Conservation (phyloP, 2,888 invertebrate genomes). For the Thelaira solivaga region DNA sequence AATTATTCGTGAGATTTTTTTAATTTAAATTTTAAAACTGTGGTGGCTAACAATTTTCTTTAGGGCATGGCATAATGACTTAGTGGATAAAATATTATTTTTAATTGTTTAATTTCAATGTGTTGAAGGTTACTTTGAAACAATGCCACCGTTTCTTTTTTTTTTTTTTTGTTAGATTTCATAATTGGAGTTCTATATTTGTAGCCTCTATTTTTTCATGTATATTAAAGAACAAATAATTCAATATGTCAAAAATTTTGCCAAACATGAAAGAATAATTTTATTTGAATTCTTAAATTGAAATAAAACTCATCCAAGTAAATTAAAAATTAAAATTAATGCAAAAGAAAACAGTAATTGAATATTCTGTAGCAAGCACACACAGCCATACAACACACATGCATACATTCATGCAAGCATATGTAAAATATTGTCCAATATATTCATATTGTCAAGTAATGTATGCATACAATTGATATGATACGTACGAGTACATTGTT, state of each 20-base stretch:
- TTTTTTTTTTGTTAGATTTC: background rate
- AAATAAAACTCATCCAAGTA: too few relatives aligned
- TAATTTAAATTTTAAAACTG: background rate
- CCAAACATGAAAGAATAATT: background rate
- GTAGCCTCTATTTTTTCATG: conserved; percentile 30
- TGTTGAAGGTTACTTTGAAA: background rate
- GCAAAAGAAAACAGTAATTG: background rate
- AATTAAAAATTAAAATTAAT: too few relatives aligned
- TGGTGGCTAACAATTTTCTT: conserved; percentile 16
- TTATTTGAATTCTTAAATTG: background rate
- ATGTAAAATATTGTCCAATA: background rate
- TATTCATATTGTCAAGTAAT: conserved; percentile 17
- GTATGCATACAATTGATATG: conserved; percentile 56
- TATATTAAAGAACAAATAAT: conserved; percentile 18
- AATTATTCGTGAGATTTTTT: conserved; percentile 6
- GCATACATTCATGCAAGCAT: too few relatives aligned
- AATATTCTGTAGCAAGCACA: background rate
- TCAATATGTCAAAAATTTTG: too few relatives aligned
- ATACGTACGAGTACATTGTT: conserved; percentile 56
- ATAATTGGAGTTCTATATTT: conserved; percentile 10
- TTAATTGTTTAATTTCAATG: background rate
- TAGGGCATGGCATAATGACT: background rate
- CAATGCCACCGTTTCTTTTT: background rate
- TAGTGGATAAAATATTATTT: background rate
- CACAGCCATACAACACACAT: too few relatives aligned